Percentiles rank a stretch among this genome's conserved stretches.
Evolutionary conservation across 2,113 vertebrate species (phyloP).

Genomic region (Platycercus adscitus): DNA sequence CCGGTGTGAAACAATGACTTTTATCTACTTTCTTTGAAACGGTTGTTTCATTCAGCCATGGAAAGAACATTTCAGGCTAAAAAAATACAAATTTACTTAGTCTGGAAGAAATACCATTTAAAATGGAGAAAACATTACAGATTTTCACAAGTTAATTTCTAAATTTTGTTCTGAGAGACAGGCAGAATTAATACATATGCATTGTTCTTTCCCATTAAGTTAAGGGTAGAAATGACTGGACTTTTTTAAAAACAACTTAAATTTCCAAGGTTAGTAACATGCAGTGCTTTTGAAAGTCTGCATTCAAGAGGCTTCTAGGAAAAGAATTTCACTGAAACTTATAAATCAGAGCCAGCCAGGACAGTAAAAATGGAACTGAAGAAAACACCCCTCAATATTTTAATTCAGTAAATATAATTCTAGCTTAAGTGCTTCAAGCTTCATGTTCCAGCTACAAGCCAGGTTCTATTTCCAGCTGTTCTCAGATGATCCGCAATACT

Average conservation of each 20-base stretch:
- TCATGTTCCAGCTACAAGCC: neutral
- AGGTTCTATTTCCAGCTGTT: neutral
- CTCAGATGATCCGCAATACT: neutral
- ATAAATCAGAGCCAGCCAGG: neutral
- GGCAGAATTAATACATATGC: neutral
- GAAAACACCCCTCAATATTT: neutral
- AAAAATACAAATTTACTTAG: neutral
- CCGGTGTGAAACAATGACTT: constrained; percentile 22
- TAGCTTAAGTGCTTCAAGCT: neutral
- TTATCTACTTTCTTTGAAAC: neutral
- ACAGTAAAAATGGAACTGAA: neutral
- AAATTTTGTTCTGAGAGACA: neutral
- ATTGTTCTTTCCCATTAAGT: neutral
- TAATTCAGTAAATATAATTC: neutral
- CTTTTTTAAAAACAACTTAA: neutral
- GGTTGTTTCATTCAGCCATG: neutral
- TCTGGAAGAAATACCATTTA: neutral
- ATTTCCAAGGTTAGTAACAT: neutral
- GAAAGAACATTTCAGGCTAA: constrained; percentile 2
- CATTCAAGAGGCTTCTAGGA: neutral
- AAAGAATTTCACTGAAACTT: neutral
- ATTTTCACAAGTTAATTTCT: neutral
- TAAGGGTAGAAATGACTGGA: neutral
- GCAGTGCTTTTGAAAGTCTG: neutral
- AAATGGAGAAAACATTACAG: neutral